Percentiles rank a stretch among this genome's conserved stretches.
Evolutionary conservation across 53 echinoderm and acorn worm genomes (phyloP).

Genomic region (Stichopus horrens): DNA sequence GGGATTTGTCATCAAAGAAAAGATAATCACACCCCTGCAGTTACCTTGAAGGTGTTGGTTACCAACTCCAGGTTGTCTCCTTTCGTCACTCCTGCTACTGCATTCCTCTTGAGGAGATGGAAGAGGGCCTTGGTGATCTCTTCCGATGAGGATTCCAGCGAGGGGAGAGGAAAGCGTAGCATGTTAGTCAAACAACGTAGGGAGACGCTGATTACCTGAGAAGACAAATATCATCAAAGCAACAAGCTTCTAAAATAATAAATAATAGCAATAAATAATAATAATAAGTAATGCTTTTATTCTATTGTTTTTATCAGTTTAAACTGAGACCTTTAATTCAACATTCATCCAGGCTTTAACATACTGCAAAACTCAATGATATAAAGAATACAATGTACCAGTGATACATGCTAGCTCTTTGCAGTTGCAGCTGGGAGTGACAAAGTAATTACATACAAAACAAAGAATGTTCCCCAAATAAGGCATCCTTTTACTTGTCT

Average conservation of each 20-base stretch:
- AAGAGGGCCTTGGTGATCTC: conserved; percentile 75
- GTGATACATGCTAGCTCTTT: not conserved
- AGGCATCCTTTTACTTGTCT: too few relatives aligned
- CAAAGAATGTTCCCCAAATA: too few relatives aligned
- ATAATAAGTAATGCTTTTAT: not conserved
- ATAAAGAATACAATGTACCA: not conserved
- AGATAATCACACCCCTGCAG: not conserved
- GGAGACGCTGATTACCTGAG: conserved; percentile 73
- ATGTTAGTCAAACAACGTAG: conserved; percentile 76
- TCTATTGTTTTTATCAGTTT: not conserved
- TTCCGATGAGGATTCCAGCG: conserved; percentile 45
- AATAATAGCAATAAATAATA: not conserved
- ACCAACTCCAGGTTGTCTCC: conserved; percentile 94
- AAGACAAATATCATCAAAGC: not conserved
- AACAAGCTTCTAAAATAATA: not conserved
- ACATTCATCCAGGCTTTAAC: not conserved
- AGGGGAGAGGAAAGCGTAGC: conserved; percentile 77
- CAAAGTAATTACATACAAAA: too few relatives aligned
- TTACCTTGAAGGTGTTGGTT: conserved; percentile 87
- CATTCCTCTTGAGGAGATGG: conserved; percentile 71
- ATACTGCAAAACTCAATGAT: too few relatives aligned
- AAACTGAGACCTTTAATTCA: not conserved
- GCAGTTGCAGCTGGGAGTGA: too few relatives aligned
- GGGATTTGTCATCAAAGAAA: too few relatives aligned
- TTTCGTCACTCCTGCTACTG: conserved; percentile 74